Conservation (phyloP, 2,797 vertebrate species). For the Mormyrus hasselquistii region DNA sequence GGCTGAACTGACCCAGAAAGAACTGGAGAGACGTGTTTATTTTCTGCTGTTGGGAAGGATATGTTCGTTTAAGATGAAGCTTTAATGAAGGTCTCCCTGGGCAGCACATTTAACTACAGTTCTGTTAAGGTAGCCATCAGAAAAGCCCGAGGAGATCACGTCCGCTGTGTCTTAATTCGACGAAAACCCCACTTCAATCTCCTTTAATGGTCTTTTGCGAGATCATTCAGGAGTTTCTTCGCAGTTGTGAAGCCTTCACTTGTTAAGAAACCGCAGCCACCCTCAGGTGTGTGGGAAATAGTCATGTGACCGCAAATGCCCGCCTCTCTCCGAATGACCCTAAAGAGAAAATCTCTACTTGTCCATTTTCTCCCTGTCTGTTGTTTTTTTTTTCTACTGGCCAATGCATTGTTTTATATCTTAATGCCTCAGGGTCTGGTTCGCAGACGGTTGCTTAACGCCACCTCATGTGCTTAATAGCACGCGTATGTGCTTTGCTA, state of each 20-base stretch:
- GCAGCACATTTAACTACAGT: constrained; percentile 6
- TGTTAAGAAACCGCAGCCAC: not conserved
- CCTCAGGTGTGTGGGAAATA: not conserved
- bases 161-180: not conserved
- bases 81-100: not conserved
- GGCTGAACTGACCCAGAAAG: not conserved
- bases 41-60: not conserved
- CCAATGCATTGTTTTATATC: constrained; percentile 7
- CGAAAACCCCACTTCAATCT: not conserved
- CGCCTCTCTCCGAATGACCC: not conserved
- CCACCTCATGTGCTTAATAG: too few relatives aligned
- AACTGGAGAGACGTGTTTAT: not conserved
- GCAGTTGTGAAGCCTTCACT: not conserved
- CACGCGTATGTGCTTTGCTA: not conserved
- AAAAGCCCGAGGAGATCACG: not conserved
- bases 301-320: not conserved
- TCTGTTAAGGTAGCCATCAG: not conserved
- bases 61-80: not conserved
- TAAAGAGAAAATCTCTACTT: constrained; percentile 1
- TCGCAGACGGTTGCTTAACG: not conserved
- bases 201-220: not conserved
- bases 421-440: constrained; percentile 16
- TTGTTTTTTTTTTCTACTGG: not conserved
- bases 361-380: not conserved
- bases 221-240: not conserved